Conservation (phyloP, 2,888 invertebrate genomes). For the Hypercompe scribonia region DNA sequence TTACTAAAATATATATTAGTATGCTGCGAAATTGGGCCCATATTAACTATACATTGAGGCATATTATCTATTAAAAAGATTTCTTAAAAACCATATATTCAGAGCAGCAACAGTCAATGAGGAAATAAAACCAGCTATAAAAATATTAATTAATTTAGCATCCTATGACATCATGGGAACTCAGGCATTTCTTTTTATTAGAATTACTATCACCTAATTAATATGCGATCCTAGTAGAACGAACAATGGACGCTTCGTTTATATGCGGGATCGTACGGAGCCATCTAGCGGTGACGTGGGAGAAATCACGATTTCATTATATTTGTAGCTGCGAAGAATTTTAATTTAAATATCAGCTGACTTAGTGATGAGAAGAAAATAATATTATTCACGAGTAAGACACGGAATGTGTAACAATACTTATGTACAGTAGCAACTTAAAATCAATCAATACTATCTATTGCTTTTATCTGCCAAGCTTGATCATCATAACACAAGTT, state of each 20-base stretch:
- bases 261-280: conserved; percentile 59
- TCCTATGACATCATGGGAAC: conserved; percentile 69
- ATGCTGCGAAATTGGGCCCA: no score
- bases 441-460: no score
- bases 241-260: conserved; percentile 65
- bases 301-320: conserved; percentile 61
- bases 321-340: conserved; percentile 31
- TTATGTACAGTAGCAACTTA: background rate
- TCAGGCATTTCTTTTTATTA: conserved; percentile 54
- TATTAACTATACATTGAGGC: no score
- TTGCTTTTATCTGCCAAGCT: no score
- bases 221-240: conserved; percentile 60
- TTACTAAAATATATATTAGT: no score
- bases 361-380: conserved; percentile 2
- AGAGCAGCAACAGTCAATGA: background rate
- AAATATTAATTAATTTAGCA: conserved; percentile 30
- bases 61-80: background rate
- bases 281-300: conserved; percentile 59
- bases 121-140: conserved; percentile 2
- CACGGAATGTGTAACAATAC: background rate
- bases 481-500: no score
- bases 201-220: conserved; percentile 67
- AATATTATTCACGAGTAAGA: background rate
- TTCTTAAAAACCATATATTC: background rate
- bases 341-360: conserved; percentile 25